These are phyloP conservation scores for Timema podura DNA, from an alignment of 2,888 invertebrate genomes.

Conservation along the genomic window DNA sequence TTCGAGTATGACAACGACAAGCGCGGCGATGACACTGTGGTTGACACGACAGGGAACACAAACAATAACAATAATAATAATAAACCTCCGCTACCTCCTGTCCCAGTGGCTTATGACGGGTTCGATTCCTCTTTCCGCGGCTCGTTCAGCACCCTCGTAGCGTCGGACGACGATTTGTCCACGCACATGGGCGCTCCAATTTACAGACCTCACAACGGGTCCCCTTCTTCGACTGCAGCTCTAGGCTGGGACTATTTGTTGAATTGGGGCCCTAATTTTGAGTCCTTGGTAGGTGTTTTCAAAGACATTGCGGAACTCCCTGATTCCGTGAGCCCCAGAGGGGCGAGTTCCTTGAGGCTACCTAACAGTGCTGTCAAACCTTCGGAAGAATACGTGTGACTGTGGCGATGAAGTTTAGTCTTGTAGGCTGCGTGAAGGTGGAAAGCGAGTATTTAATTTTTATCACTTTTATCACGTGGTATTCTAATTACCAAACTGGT, in stretches of 20 bases:
- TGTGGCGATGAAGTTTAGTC: neutral
- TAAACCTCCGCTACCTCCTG: slow-evolving; percentile 64
- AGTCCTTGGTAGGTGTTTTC: slow-evolving; percentile 91
- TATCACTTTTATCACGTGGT: too few species aligned
- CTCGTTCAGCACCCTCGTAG: slow-evolving; percentile 87
- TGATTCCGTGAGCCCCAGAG: slow-evolving; percentile 70
- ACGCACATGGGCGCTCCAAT: slow-evolving; percentile 74
- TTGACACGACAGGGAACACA: slow-evolving; percentile 35
- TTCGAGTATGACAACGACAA: slow-evolving; percentile 94
- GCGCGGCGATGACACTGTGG: slow-evolving; percentile 44
- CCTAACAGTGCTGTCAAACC: slow-evolving; percentile 77
- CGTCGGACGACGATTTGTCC: slow-evolving; percentile 86
- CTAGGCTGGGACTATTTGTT: slow-evolving; percentile 91
- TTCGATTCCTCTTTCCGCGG: slow-evolving; percentile 93
- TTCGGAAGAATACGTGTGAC: slow-evolving; percentile 83
- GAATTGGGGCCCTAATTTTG: slow-evolving; percentile 96
- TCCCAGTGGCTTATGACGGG: slow-evolving; percentile 73
- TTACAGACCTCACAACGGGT: slow-evolving; percentile 75
- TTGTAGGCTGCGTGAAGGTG: too few species aligned
- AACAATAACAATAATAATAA: slow-evolving; percentile 21
- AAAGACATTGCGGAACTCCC: slow-evolving; percentile 95
- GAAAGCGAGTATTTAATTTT: too few species aligned
- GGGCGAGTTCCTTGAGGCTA: slow-evolving; percentile 69
- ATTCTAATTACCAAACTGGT: too few species aligned
- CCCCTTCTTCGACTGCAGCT: slow-evolving; percentile 64